These are phyloP conservation scores for Regulus satrapa DNA, from an alignment of 2,113 vertebrate genomes.

Conservation along the genomic window DNA sequence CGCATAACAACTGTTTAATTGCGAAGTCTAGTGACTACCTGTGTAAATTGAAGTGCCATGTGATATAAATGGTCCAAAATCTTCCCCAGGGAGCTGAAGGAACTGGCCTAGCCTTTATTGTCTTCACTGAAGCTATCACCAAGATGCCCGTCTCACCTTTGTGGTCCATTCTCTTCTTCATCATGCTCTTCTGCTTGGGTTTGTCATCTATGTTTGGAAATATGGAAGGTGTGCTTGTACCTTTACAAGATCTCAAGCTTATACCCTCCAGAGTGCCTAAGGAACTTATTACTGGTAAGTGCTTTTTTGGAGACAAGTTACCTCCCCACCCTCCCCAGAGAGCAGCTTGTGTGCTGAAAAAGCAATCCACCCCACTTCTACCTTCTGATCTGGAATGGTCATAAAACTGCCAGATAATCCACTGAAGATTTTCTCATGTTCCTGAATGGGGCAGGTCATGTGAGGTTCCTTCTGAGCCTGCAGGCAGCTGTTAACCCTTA, in stretches of 20 bases:
- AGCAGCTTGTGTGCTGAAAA: neutral
- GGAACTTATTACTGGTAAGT: conserved; percentile 83
- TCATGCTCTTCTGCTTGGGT: conserved; percentile 94
- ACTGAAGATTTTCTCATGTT: neutral
- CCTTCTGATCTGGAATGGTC: neutral
- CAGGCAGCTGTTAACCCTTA: neutral
- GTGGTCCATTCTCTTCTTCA: conserved; percentile 94
- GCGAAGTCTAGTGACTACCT: neutral
- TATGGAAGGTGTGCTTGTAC: conserved; percentile 85
- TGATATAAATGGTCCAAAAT: neutral
- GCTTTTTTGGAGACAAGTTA: neutral
- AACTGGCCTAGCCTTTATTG: conserved; percentile 91
- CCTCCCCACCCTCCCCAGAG: fast-evolving
- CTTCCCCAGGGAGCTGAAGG: conserved; percentile 84
- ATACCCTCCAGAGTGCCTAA: conserved; percentile 84
- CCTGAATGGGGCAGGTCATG: fast-evolving
- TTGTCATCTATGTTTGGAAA: conserved; percentile 93
- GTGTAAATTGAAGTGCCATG: neutral
- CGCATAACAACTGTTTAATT: neutral
- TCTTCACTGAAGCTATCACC: conserved; percentile 92
- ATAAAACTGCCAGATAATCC: neutral
- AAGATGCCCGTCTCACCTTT: conserved; percentile 91
- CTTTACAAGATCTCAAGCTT: conserved; percentile 80
- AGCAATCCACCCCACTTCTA: neutral
- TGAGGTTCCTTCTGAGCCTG: neutral